Evolutionary conservation across 2,888 invertebrate genomes (phyloP), one percentile per base, ranked within the genome.

Genomic region (Arctia plantaginis): DNA sequence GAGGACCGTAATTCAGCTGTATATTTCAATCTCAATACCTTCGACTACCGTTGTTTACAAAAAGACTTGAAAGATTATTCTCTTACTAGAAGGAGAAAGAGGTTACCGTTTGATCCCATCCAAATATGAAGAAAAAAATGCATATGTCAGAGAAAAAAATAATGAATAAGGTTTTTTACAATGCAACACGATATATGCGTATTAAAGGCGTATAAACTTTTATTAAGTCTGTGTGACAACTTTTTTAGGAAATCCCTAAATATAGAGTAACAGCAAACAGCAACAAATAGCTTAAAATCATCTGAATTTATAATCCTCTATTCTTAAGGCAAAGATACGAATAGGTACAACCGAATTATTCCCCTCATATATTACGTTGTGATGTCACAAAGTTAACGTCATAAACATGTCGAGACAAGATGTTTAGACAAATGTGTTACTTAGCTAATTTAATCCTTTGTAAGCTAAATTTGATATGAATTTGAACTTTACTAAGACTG

Each of bases 341-440:
- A 67, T 64, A n/a, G n/a, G n/a, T n/a, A 23, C 65, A 66, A 82
- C 75, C 55, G 20, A 76, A 74, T 82, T 70, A 78, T 83, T 80
- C 77, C 55, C 55, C 72, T 51, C 35, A 77, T 86, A 84, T 86
- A 85, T 85, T 84, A 85, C 71, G 72, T 66, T 62, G 70, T 75
- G 65, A 67, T 72, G 68, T 68, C 75, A 75, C 80, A 71, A 82
- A 85, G 79, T 86, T 82, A 59, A 67, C 69, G 75, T 78, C 80
- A 74, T 85, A 86, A 86, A 85, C 84, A 81, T 79, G 74, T 75
- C 72, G 66, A 69, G 76, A 74, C 80, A 81, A 72, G 75, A 77
- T 80, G 81, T 79, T 79, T 75, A 66, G 59, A 78, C 77, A 79
- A 79, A 74, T 81, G 78, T 74, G 66, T 27, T 71, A 68, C 72